Base-by-base conservation (phyloP, 2,113 vertebrate species). In the Holacanthus passer region DNA sequence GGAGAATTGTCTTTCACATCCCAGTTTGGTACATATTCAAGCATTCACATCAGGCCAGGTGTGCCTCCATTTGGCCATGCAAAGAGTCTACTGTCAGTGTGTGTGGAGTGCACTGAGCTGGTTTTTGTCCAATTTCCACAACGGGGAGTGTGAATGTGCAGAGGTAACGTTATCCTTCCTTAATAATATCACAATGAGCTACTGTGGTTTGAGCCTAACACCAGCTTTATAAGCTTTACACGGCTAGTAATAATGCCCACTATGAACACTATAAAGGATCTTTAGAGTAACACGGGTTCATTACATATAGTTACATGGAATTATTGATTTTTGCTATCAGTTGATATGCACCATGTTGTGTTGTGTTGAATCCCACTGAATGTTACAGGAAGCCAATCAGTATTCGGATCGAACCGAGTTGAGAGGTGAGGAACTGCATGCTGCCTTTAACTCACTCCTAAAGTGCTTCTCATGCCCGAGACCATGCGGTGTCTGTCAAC, bases 41-140 rank as follows among this genome's bases (percentile, higher is more conserved):
- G 90, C 91, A 89, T 94, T 93, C 89, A 89, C 90, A 88, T 87
- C 82, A 90, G 94, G 85, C 94, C 93, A 94, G 90, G 90, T 93
- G 93, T 81, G 89, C 92, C 89, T 92, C 90, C 79, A 20, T 88
- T 89, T 91, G 91, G 88, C 88, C 93, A 94, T 95, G 94, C 93
- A 93, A 92, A 89, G 76, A 89, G 85, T 84, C 60, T 37, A 27
- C 66, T 24, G 55, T 56, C 74, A 55, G 82, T 76, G 55, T 85
- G 63, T 72, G 71, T 63, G 55, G 43, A 32, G 74, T 84, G 82
- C 83, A 50, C 87, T 45, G 63, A 81, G 70, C n/a, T 69, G 35
- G 43, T 69, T 69, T 24, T 75, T 82, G 82, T 91, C 86, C 72
- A 76, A 63, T 69, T 89, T 81, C 74, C 83, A 84, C 81, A 83